Base-by-base conservation (phyloP, 53 echinoderm and acorn worm species). In the Stichopus horrens region DNA sequence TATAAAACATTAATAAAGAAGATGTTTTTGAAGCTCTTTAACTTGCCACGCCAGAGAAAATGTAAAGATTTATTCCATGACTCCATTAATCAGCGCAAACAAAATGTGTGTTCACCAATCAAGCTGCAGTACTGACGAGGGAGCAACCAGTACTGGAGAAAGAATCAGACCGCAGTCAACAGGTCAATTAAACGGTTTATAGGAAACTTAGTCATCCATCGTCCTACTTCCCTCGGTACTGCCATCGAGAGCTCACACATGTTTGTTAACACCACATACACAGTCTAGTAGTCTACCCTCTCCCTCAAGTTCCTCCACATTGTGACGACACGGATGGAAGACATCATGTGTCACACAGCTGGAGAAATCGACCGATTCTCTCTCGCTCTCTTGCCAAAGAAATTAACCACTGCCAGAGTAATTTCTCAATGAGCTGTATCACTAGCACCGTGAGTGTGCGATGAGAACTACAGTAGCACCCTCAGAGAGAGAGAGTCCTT, bases 1-100 rank as follows among this genome's bases (percentile, higher is more conserved):
- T 37, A 37, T 37, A 37, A 37, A 37, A 37, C 37, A 37, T 37
- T 37, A 37, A 37, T 2, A 37, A 37, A 37, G 37, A 37, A 37
- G 37, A 37, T 37, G 37, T 37, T 37, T 37, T 37, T 37, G 37
- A 37, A 37, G 37, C 37, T 37, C 37, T 37, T 0, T 37, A 58
- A 81, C 81, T 81, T 81, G 81, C 81, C 81, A 81, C 81, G 81
- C 81, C 81, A 81, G 9, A 81, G 57, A 56, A 81, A 57, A 20
- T 81, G 81, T 20, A 81, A 20, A 81, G 81, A 56, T 23, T 81
- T 81, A 21, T 21, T 81, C 81, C 81, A 81, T 58, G 81, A 81
- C 56, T 81, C 81, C 81, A 81, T 81, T 21, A 56, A 81, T 56
- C 57, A 53, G 10, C 56, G 53, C 5, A 10, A 21, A n/a, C 37